These are phyloP conservation scores for Atherinosoma microstoma DNA, from an alignment of 2,797 vertebrate species.

Conservation along the genomic window DNA sequence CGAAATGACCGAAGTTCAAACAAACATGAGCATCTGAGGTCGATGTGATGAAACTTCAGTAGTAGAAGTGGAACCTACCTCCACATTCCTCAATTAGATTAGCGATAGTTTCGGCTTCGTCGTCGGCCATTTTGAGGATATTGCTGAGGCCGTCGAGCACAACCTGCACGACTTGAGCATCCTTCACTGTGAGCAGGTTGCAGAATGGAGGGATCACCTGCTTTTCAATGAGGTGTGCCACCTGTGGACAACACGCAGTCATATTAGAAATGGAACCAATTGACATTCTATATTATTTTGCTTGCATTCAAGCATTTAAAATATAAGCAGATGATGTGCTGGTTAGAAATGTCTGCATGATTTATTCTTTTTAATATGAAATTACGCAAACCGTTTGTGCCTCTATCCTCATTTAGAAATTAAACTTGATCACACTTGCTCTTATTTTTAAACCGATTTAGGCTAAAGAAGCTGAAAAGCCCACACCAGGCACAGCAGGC, in stretches of 20 bases:
- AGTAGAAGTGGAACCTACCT: conserved; percentile 79
- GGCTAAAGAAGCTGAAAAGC: too few relatives aligned
- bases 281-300: not conserved
- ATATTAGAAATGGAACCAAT: not conserved
- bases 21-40: not conserved
- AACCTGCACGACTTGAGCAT: conserved; percentile 97
- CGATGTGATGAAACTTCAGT: not conserved
- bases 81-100: conserved; percentile 99
- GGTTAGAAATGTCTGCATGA: not conserved
- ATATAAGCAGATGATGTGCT: not conserved
- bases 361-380: not conserved
- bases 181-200: conserved; percentile 97
- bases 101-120: conserved; percentile 96
- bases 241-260: conserved; percentile 76
- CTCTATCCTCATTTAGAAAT: not conserved
- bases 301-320: not conserved
- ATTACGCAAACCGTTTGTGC: not conserved
- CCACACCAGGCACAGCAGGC: not conserved
- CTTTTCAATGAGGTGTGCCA: conserved; percentile 97
- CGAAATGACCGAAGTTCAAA: not conserved
- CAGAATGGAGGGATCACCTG: conserved; percentile 99
- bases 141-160: conserved; percentile 99
- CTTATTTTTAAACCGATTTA: not conserved
- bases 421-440: not conserved
- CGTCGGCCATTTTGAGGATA: conserved; percentile 99